Conservation (phyloP, 2,797 vertebrate species). For the Momotus momota region DNA sequence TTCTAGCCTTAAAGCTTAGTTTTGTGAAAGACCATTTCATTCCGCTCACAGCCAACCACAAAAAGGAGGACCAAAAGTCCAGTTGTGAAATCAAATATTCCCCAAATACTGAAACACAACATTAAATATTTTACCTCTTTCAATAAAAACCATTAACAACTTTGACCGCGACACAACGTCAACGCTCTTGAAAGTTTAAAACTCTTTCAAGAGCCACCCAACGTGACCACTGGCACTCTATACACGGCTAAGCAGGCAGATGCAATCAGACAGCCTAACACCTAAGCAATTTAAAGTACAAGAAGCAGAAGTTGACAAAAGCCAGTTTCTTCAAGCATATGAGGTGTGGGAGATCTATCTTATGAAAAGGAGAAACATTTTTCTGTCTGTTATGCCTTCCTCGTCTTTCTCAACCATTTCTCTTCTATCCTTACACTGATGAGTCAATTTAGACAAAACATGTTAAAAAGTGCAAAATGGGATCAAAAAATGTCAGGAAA, state of each 20-base stretch:
- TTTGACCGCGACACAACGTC: not conserved
- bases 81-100: not conserved
- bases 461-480: not conserved
- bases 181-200: not conserved
- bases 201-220: not conserved
- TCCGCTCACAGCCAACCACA: not conserved
- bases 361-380: not conserved
- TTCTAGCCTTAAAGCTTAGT: not conserved
- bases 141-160: not conserved
- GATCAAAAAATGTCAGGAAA: not conserved
- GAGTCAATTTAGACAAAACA: not conserved
- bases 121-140: not conserved
- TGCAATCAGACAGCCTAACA: fast-evolving
- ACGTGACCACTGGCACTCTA: not conserved
- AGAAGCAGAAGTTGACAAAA: not conserved
- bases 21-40: not conserved
- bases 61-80: not conserved
- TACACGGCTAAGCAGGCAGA: not conserved
- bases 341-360: not conserved
- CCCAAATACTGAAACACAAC: not conserved
- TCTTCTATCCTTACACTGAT: not conserved
- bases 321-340: not conserved
- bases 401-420: not conserved
- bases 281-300: not conserved
- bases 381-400: not conserved